Evolutionary conservation across 2,888 invertebrate genomes (phyloP).

Genomic region (Dione vanillae): DNA sequence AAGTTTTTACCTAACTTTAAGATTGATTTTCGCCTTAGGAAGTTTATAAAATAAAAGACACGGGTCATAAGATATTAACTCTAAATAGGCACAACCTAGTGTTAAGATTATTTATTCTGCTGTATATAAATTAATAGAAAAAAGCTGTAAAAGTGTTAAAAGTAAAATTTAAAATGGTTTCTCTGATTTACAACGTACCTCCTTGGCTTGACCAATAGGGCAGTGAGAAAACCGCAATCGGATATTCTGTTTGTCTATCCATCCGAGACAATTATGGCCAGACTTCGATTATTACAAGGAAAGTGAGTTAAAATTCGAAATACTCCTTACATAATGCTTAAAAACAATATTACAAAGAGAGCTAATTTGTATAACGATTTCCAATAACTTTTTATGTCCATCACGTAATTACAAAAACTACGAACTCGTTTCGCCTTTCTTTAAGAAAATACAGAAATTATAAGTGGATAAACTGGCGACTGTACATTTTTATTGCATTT

Average conservation of each 20-base stretch:
- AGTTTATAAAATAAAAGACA: too few relatives aligned
- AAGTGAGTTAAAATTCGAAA: constrained; percentile 43
- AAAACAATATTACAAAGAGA: constrained; percentile 37
- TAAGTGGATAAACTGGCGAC: neutral
- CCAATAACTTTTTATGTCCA: constrained; percentile 29
- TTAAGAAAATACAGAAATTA: constrained; percentile 19
- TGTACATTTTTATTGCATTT: constrained; percentile 9
- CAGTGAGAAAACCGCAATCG: constrained; percentile 63
- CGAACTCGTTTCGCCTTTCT: constrained; percentile 15
- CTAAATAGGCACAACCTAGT: too few relatives aligned
- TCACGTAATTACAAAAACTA: constrained; percentile 36
- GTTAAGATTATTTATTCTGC: too few relatives aligned
- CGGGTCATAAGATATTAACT: too few relatives aligned
- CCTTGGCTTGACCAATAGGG: constrained; percentile 42
- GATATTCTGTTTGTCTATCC: constrained; percentile 66
- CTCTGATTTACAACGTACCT: constrained; percentile 24
- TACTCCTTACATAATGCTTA: constrained; percentile 51
- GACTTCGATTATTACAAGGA: constrained; percentile 51
- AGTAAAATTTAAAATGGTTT: too few relatives aligned
- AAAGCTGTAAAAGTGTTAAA: too few relatives aligned
- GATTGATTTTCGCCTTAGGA: too few relatives aligned
- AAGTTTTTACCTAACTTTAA: too few relatives aligned
- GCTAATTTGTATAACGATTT: constrained; percentile 38
- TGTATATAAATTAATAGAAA: too few relatives aligned
- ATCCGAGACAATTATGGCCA: constrained; percentile 68